A percentile compares a stretch with the other conserved stretches of the same genome.
These are phyloP conservation scores for Metalampra italica DNA, from an alignment of 2,888 invertebrate species.

Conservation along the genomic window DNA sequence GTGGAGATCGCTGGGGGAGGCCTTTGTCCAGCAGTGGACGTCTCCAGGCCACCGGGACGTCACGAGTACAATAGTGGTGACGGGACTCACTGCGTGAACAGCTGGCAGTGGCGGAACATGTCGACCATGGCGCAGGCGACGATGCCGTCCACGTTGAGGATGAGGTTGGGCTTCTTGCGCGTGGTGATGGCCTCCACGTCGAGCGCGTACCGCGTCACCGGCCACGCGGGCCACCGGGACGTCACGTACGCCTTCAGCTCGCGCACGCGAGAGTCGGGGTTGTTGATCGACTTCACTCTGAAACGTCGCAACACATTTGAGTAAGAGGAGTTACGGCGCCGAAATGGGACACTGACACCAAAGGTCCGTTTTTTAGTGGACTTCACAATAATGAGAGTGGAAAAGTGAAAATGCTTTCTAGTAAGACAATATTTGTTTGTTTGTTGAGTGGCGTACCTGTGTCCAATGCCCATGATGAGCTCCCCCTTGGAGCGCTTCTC, in stretches of 20 bases:
- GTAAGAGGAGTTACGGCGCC: no score
- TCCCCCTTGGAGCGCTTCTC: conserved; percentile 97
- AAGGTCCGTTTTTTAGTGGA: no score
- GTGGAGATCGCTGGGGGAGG: no score
- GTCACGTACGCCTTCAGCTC: conserved; percentile 97
- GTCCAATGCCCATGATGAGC: conserved; percentile 99
- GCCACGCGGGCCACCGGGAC: conserved; percentile 95
- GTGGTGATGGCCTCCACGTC: conserved; percentile 99
- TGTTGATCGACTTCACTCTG: conserved; percentile 93
- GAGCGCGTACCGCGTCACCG: conserved; percentile 95
- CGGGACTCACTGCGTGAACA: conserved; percentile 89
- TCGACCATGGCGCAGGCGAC: conserved; percentile 99
- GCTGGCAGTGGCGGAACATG: conserved; percentile 94
- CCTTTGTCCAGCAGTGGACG: no score
- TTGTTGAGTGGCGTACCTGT: conserved; percentile 75
- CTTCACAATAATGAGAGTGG: no score
- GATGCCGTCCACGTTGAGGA: conserved; percentile 99
- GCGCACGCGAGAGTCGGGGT: conserved; percentile 98
- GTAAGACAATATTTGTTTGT: no score
- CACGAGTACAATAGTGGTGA: no score
- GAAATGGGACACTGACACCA: no score
- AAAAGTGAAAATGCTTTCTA: no score
- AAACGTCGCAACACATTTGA: background rate
- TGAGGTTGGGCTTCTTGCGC: conserved; percentile 99
- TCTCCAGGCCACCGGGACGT: no score